A percentile compares a stretch with the other conserved stretches of the same genome.
These are phyloP conservation scores for Harpagoxenus sublaevis DNA, from an alignment of 2,888 invertebrate species.

Conservation along the genomic window DNA sequence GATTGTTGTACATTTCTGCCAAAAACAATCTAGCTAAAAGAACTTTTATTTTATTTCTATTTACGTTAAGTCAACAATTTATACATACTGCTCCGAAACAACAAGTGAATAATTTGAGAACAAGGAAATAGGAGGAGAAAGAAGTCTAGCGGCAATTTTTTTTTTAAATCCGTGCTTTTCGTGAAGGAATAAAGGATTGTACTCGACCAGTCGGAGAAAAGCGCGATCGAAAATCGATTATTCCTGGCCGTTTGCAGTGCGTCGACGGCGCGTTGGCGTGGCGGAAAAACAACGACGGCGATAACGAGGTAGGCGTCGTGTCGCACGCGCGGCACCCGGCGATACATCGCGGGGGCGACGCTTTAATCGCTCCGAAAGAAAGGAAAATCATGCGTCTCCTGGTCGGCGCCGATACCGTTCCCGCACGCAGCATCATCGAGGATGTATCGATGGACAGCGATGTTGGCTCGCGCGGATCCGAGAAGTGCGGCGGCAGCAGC, in stretches of 20 bases:
- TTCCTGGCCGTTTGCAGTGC: constrained; percentile 1
- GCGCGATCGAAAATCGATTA: constrained; percentile 11
- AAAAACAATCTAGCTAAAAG: background rate
- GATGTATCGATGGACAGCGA: constrained; percentile 78
- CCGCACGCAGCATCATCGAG: constrained; percentile 66
- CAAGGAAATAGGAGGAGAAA: background rate
- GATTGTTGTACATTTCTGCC: background rate
- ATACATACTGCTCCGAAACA: too few species aligned
- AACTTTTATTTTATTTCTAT: background rate
- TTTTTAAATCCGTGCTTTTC: background rate
- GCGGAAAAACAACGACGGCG: background rate
- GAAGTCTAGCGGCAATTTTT: background rate
- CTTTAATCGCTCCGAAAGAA: constrained; percentile 18
- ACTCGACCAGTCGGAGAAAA: background rate
- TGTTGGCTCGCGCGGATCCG: constrained; percentile 79
- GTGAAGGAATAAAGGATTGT: background rate
- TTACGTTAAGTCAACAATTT: background rate
- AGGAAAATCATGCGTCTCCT: constrained; percentile 68
- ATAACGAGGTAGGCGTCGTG: background rate
- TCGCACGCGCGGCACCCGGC: constrained; percentile 20
- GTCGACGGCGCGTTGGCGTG: background rate
- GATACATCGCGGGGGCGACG: constrained; percentile 36
- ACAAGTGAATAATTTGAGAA: background rate
- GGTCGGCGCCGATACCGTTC: constrained; percentile 50
- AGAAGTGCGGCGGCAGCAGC: constrained; percentile 64